A percentile compares a stretch with the other conserved stretches of the same genome.
These are phyloP conservation scores for Caenorhabditis wallacei DNA, from an alignment of 2,888 invertebrate genomes.

Conservation along the genomic window DNA sequence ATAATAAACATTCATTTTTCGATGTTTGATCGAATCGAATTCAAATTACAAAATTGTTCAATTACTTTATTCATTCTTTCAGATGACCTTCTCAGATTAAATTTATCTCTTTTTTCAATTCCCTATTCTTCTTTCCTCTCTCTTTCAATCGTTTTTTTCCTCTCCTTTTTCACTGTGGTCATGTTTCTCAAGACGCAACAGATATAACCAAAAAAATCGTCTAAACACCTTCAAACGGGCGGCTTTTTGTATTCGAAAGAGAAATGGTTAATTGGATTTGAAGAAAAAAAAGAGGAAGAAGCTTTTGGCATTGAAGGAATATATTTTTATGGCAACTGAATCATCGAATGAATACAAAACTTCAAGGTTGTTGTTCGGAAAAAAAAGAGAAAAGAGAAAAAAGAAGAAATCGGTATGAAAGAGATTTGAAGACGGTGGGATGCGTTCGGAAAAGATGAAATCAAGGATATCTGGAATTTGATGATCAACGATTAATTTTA, in stretches of 20 bases:
- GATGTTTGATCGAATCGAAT: conserved; percentile 15
- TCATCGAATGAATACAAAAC: conserved; percentile 5
- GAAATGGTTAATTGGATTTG: conserved; percentile 48
- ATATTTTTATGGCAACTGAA: conserved; percentile 4
- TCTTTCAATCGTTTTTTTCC: not conserved
- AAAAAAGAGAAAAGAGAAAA: not conserved
- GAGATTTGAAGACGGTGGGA: conserved; percentile 38
- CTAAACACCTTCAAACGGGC: conserved; percentile 35
- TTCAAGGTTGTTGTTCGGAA: conserved; percentile 38
- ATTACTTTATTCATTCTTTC: conserved; percentile 14
- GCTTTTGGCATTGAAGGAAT: conserved; percentile 31
- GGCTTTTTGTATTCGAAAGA: conserved; percentile 35
- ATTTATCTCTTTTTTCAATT: conserved; percentile 27
- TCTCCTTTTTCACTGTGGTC: conserved; percentile 10
- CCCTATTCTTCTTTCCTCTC: not conserved
- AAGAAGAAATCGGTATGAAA: not conserved
- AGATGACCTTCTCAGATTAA: conserved; percentile 34
- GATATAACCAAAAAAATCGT: conserved; percentile 35
- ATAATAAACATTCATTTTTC: conserved; percentile 24
- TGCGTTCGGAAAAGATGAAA: conserved; percentile 12
- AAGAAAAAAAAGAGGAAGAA: conserved; percentile 24
- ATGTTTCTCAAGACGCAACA: conserved; percentile 31
- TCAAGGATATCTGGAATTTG: not conserved
- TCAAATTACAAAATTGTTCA: not conserved
- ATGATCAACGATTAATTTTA: not conserved